Evolutionary conservation across 2,113 vertebrate genomes (phyloP).

Genomic region (Notarius lentiginosus): DNA sequence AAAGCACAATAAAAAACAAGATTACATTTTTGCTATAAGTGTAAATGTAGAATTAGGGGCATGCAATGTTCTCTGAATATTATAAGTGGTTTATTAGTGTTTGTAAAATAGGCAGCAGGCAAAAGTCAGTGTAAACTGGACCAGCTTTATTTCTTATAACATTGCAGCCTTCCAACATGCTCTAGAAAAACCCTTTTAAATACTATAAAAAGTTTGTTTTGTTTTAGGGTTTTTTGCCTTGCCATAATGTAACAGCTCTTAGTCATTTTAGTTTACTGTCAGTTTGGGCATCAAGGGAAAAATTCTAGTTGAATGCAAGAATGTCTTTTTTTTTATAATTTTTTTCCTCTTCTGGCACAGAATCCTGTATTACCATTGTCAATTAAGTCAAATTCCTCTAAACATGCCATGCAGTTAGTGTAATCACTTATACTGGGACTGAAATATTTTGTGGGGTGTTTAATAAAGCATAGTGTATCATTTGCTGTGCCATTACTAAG

Average conservation of each 20-base stretch:
- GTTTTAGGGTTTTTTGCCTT: not conserved
- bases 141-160: slow-evolving; percentile 49
- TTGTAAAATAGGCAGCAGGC: slow-evolving; percentile 18
- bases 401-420: slow-evolving; percentile 53
- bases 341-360: slow-evolving; percentile 17
- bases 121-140: slow-evolving; percentile 12
- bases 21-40: not conserved
- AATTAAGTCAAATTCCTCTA: slow-evolving; percentile 31
- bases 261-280: not conserved
- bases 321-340: not conserved
- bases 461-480: slow-evolving; percentile 12
- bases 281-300: not conserved
- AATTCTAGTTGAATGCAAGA: not conserved
- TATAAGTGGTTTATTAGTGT: not conserved
- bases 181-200: slow-evolving; percentile 30
- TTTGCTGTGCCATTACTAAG: not conserved
- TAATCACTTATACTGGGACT: slow-evolving; percentile 18
- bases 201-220: slow-evolving; percentile 20
- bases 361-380: slow-evolving; percentile 20
- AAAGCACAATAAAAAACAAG: not conserved
- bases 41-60: not conserved
- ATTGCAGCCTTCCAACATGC: slow-evolving; percentile 37
- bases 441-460: slow-evolving; percentile 27
- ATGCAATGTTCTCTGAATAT: not conserved
- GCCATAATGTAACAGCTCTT: not conserved